A percentile compares a stretch with the other conserved stretches of the same genome.
These are phyloP conservation scores for Pandemis cinnamomeana DNA, from an alignment of 2,888 invertebrate genomes.

Conservation along the genomic window DNA sequence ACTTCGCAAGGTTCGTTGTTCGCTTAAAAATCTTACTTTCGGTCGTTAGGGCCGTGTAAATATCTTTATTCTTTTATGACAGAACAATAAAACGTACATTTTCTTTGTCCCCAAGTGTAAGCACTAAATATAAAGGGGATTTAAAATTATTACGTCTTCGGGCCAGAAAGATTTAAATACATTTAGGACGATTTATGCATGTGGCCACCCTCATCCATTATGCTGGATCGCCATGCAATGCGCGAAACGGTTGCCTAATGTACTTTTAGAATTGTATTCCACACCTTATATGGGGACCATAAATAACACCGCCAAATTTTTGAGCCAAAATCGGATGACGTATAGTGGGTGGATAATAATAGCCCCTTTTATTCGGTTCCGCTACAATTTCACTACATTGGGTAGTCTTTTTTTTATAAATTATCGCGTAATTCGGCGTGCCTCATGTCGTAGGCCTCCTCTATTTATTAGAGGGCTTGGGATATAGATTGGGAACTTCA, in stretches of 20 bases:
- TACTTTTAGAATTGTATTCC: constrained; percentile 12
- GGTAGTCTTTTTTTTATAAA: no score
- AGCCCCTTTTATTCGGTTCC: no score
- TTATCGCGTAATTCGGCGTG: no score
- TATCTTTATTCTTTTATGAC: constrained; percentile 33
- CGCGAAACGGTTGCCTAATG: constrained; percentile 33
- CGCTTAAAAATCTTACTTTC: constrained; percentile 23
- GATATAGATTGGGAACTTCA: no score
- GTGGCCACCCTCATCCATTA: constrained; percentile 39
- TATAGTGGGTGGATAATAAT: no score
- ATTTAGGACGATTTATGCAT: constrained; percentile 45
- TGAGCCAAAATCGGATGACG: no score
- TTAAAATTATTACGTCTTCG: constrained; percentile 43
- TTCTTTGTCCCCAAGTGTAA: constrained; percentile 39
- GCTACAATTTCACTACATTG: no score
- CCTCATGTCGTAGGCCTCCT: no score
- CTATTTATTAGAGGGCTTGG: no score
- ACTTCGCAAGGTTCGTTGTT: constrained; percentile 12
- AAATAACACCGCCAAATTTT: no score
- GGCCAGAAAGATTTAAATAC: constrained; percentile 41
- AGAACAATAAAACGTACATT: constrained; percentile 39
- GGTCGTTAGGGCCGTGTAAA: constrained; percentile 23
- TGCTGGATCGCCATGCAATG: constrained; percentile 42
- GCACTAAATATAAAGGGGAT: constrained; percentile 40
- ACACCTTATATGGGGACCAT: no score